phyloP scores from a whole-genome alignment of 2,113 vertebrate genomes.

The Pseudolaguvia tuberculata region DNA sequence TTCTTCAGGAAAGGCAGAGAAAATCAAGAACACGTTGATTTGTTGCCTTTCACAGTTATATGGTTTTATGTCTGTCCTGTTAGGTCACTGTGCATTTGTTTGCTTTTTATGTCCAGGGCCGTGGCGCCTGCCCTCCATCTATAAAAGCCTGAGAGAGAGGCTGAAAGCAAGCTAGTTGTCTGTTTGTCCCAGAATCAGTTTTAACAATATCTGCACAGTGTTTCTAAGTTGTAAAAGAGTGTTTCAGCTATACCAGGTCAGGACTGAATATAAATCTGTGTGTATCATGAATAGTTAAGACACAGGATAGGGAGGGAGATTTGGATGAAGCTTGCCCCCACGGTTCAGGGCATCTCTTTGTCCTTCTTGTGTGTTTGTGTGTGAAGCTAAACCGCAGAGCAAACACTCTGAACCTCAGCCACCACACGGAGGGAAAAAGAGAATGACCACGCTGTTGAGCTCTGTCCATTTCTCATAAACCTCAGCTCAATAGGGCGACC shows the following conservation, averaged over 20 bases:
- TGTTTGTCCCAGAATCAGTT: constrained; percentile 34
- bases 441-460: constrained; percentile 42
- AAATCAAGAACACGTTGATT: not conserved
- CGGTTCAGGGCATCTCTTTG: constrained; percentile 50
- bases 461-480: constrained; percentile 47
- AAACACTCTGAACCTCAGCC: constrained; percentile 46
- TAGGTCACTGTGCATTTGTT: constrained; percentile 28
- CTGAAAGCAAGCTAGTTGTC: constrained; percentile 23
- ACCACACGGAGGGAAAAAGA: constrained; percentile 25
- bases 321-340: constrained; percentile 18
- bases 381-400: constrained; percentile 48
- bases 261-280: constrained; percentile 46
- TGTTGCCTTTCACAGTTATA: not conserved
- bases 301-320: constrained; percentile 31
- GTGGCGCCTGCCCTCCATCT: constrained; percentile 9
- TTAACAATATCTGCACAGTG: constrained; percentile 46
- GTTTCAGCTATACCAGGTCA: constrained; percentile 42
- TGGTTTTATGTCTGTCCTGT: constrained; percentile 5
- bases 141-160: constrained; percentile 24
- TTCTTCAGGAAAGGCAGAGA: not conserved
- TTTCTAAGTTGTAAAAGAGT: constrained; percentile 41
- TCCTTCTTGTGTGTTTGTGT: constrained; percentile 35
- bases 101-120: constrained; percentile 10
- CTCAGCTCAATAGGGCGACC: constrained; percentile 23
- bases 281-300: constrained; percentile 47